These are phyloP conservation scores for Ips typographus DNA, from an alignment of 1,140 invertebrate genomes.

Conservation along the genomic window DNA sequence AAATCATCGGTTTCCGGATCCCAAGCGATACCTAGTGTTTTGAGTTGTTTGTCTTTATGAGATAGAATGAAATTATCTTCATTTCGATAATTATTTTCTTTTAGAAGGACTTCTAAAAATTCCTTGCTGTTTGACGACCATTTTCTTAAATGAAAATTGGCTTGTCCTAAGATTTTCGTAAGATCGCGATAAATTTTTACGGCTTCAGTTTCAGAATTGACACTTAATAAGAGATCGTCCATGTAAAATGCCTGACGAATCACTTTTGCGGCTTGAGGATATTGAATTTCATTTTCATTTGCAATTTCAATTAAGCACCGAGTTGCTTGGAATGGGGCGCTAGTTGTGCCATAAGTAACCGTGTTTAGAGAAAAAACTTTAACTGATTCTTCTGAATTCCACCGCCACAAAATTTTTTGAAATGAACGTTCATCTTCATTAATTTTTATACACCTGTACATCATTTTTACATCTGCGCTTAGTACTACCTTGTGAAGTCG, in stretches of 20 bases:
- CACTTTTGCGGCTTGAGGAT: constrained; percentile 42
- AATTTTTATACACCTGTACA: constrained; percentile 54
- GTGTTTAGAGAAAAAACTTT: constrained; percentile 44
- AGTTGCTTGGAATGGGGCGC: constrained; percentile 48
- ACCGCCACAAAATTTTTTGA: constrained; percentile 52
- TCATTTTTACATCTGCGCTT: constrained; percentile 51
- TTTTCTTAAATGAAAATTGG: constrained; percentile 25
- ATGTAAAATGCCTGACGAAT: constrained; percentile 52
- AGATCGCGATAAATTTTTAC: constrained; percentile 25
- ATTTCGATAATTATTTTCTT: background rate
- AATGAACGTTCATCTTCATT: constrained; percentile 41
- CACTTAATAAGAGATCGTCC: constrained; percentile 50
- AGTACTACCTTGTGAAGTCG: constrained; percentile 31
- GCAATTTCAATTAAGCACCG: constrained; percentile 43
- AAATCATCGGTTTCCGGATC: constrained; percentile 7
- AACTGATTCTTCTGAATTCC: constrained; percentile 32
- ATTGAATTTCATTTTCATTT: constrained; percentile 42
- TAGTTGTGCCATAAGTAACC: constrained; percentile 48
- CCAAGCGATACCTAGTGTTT: constrained; percentile 19
- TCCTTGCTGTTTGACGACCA: constrained; percentile 20
- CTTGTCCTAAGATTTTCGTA: constrained; percentile 16
- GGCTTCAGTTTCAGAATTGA: constrained; percentile 16
- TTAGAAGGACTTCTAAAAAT: constrained; percentile 4
- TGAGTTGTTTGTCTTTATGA: constrained; percentile 16
- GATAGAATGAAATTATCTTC: constrained; percentile 17